Conservation (phyloP, 2,113 vertebrate species). For the Paracanthobrama guichenoti region DNA sequence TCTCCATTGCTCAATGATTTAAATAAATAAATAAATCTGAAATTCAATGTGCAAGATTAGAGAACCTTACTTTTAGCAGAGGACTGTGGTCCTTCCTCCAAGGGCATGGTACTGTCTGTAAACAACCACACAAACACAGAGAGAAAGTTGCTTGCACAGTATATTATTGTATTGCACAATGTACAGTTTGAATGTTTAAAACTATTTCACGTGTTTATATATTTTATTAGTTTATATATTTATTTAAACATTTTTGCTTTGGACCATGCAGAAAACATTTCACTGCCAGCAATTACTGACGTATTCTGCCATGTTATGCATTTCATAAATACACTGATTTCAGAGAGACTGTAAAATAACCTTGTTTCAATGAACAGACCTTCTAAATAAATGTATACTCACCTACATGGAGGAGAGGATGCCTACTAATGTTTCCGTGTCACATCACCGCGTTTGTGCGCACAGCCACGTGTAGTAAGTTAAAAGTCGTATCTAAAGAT, state of each 20-base stretch:
- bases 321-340: background rate
- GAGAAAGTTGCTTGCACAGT: background rate
- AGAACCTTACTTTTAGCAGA: conserved; percentile 72
- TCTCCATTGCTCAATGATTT: background rate
- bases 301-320: background rate
- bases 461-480: conserved; percentile 37
- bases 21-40: background rate
- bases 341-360: background rate
- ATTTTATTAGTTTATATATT: background rate
- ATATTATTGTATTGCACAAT: background rate
- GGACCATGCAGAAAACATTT: background rate
- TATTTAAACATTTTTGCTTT: background rate
- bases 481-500: conserved; percentile 20
- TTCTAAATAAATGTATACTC: conserved; percentile 1
- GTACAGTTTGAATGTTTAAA: background rate
- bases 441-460: conserved; percentile 56
- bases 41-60: no score
- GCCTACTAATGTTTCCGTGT: conserved; percentile 47
- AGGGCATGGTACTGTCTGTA: conserved; percentile 69
- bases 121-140: conserved; percentile 50
- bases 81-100: conserved; percentile 72
- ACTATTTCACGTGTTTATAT: background rate
- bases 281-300: background rate
- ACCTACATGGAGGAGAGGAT: conserved; percentile 46
- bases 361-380: background rate